Base-by-base conservation (phyloP, 2,113 vertebrate species). In the Ochotona princeps region DNA sequence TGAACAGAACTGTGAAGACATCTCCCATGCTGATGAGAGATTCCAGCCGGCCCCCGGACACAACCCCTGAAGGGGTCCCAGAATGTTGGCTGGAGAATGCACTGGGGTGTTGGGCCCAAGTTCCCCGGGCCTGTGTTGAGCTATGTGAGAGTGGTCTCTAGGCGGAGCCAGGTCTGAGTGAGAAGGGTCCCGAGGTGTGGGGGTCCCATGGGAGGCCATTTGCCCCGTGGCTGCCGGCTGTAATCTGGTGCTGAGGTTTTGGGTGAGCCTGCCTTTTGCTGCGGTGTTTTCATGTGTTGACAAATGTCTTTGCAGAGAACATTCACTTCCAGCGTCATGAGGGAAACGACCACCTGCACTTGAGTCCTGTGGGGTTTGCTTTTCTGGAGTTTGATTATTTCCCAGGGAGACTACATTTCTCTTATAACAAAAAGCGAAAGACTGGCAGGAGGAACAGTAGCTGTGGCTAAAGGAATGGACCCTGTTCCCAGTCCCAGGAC, bases 371-470 rank as follows among this genome's bases (percentile, higher is more conserved):
- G 61, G 81, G 87, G 51, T 74, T 91, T 94, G 74, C 15, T 30
- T 66, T 72, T 83, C 21, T 63, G 44, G 28, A 60, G 91, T 89
- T 63, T 89, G 49, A 86, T 18, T 87, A 51, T 89, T 94, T 85
- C 93, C 5, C 67, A 79, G 69, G 69, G n/a, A 82, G 78, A 13
- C 70, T 82, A 26, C 61, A 7, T 86, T 83, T 86, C 47, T 93
- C 47, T 73, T 49, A 72, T 57, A 72, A 65, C 49, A 26, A 78
- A 49, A 69, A 88, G 15, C 28, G 57, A 81, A 82, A 93, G 66
- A 61, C 79, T 49, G 65, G 65, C 78, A 17, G 30, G 11, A 30
- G 32, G 91, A 79, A 15, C 9, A 0, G 30, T 47, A 74, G 72
- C 84, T 1, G 75, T n/a, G 80, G 66, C 32, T 30, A 9, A 60